phyloP scores from a whole-genome alignment of 2,113 vertebrate genomes.

The Pimephales promelas region DNA sequence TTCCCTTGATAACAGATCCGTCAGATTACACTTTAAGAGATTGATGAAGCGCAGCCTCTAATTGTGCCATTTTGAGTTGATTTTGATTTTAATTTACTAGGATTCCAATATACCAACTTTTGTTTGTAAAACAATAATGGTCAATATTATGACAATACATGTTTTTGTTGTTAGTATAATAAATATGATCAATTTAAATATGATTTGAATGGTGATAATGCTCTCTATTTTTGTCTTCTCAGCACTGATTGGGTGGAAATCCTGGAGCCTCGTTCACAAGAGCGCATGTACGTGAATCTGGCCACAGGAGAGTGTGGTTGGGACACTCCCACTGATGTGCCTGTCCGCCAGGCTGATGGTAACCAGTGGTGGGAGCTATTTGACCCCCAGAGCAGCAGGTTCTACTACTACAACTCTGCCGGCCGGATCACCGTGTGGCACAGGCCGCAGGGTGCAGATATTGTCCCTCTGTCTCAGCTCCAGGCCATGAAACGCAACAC shows the following conservation, averaged over 20 bases:
- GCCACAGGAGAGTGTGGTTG: slow-evolving; percentile 85
- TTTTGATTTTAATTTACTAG: slow-evolving; percentile 20
- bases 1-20: slow-evolving; percentile 32
- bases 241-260: slow-evolving; percentile 93
- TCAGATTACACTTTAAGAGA: slow-evolving; percentile 38
- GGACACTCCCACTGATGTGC: slow-evolving; percentile 80
- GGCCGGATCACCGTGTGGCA: slow-evolving; percentile 87
- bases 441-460: slow-evolving; percentile 84
- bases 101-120: neutral
- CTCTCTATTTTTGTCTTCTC: slow-evolving; percentile 45
- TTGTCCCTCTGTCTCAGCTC: slow-evolving; percentile 87
- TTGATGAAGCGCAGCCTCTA: neutral
- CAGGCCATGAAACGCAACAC: slow-evolving; percentile 85
- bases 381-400: slow-evolving; percentile 84
- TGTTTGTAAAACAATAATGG: neutral
- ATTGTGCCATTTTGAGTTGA: slow-evolving; percentile 11
- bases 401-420: slow-evolving; percentile 90
- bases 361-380: slow-evolving; percentile 94
- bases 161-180: neutral
- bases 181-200: neutral
- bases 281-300: slow-evolving; percentile 90
- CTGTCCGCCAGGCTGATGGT: slow-evolving; percentile 83
- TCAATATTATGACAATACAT: slow-evolving; percentile 6
- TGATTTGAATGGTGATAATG: neutral
- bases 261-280: slow-evolving; percentile 85